Base-by-base conservation (phyloP, 2,888 invertebrate genomes). In the Lepeophtheirus nordmannii region DNA sequence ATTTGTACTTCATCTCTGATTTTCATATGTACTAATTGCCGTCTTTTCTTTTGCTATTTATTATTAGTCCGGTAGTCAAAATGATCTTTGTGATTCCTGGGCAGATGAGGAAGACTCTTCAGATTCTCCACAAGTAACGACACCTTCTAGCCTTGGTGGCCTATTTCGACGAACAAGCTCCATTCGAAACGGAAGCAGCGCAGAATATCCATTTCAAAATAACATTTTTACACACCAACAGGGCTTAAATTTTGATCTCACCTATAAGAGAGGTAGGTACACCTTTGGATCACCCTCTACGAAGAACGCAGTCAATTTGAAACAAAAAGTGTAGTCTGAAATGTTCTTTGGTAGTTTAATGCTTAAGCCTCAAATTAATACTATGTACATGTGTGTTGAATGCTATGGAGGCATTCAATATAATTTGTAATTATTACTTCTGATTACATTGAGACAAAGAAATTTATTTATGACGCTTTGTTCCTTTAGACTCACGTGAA, bases 221-320 rank as follows among this genome's bases (percentile, higher is more conserved):
- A 62, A 62, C 62, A 40, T 62, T 38, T 37, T 17, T 46, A 62
- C 41, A 41, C 62, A 40, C 17, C n/a, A 17, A 14, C 64, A 65
- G 58, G 58, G 58, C 58, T 58, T 65, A 11, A 65, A 65, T 39
- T 65, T 65, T 58, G 65, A 65, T 65, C 65, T 65, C 65, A 65
- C 65, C 20, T 58, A 65, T 38, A 65, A 65, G 39, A 17, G 65
- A 58, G 58, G 65, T 65, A 37, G 9, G n/a, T 14, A 58, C 22
- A 58, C 17, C 7, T 30, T 30, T 30, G 30, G 30, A 30, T 30
- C 30, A 30, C 30, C 30, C 30, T 7, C 30, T 30, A 30, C 7
- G 30, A 2, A 30, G 7, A 30, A 30, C 7, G 30, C 30, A 30
- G n/a, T n/a, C n/a, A n/a, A 5, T 5, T 30, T 30, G 30, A 30